phyloP scores from a whole-genome alignment of 2,113 vertebrate species.

The Hypomesus transpacificus region DNA sequence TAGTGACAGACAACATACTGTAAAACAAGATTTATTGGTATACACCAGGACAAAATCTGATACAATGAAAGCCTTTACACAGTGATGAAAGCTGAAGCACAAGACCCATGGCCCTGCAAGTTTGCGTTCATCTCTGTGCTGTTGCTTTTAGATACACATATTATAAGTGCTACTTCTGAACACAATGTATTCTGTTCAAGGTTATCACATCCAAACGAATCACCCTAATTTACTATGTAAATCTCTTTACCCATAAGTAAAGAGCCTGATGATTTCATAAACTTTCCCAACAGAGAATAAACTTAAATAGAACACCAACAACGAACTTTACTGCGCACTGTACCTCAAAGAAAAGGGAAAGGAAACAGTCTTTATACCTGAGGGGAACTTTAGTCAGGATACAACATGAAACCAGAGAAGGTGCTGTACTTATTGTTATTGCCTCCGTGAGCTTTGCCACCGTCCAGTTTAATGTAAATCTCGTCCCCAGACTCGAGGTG shows the following conservation, averaged over 20 bases:
- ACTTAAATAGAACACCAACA: not conserved
- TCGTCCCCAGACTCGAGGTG: slow-evolving; percentile 92
- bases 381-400: slow-evolving; percentile 78
- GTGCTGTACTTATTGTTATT: slow-evolving; percentile 99
- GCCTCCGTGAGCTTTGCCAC: slow-evolving; percentile 90
- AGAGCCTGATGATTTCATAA: not conserved
- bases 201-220: slow-evolving; percentile 1
- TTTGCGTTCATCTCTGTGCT: not conserved
- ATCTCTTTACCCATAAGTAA: not conserved
- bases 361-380: not conserved
- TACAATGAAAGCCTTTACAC: not conserved
- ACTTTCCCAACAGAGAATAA: too few species aligned
- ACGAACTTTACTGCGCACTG: not conserved
- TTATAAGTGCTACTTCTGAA: not conserved
- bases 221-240: not conserved
- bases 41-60: slow-evolving; percentile 41
- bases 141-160: not conserved
- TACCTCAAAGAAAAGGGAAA: not conserved
- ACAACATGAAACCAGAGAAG: slow-evolving; percentile 94
- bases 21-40: slow-evolving; percentile 58
- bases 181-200: not conserved
- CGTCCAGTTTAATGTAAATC: slow-evolving; percentile 91
- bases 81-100: not conserved
- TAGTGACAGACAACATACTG: slow-evolving; percentile 12
- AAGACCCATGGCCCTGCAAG: not conserved